Evolutionary conservation across 2,797 vertebrate genomes (phyloP).

Genomic region (Typhlichthys subterraneus): DNA sequence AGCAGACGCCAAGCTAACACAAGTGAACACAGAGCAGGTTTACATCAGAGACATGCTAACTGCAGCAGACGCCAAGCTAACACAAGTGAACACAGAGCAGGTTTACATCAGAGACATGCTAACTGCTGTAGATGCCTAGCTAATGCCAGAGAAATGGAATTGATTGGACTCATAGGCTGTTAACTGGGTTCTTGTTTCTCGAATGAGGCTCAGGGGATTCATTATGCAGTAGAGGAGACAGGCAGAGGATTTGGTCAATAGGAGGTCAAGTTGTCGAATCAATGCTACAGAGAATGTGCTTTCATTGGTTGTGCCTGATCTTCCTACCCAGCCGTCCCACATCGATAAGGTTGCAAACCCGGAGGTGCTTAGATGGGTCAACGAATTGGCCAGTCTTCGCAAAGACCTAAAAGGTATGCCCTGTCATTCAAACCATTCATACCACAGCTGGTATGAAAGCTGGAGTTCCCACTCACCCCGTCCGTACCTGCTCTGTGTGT

Average conservation of each 20-base stretch:
- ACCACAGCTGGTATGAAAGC: neutral
- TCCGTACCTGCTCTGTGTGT: neutral
- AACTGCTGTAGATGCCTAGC: too few relatives aligned
- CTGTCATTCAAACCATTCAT: neutral
- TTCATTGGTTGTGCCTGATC: neutral
- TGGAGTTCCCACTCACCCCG: neutral
- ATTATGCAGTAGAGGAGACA: neutral
- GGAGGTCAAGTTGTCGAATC: neutral
- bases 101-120: too few relatives aligned
- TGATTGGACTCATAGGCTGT: neutral
- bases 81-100: too few relatives aligned
- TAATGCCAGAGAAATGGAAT: too few relatives aligned
- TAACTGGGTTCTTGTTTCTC: neutral
- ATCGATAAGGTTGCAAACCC: slow-evolving; percentile 93
- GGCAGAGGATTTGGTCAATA: neutral
- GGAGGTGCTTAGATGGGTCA: slow-evolving; percentile 95
- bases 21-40: too few relatives aligned
- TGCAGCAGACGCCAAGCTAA: too few relatives aligned
- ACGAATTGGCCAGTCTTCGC: slow-evolving; percentile 90
- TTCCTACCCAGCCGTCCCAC: slow-evolving; percentile 86
- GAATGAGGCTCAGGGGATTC: slow-evolving; percentile 3
- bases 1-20: too few relatives aligned
- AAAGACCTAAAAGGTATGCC: slow-evolving; percentile 95
- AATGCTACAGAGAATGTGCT: neutral
- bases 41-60: too few relatives aligned